phyloP scores from a whole-genome alignment of 2,797 vertebrate genomes.

The Melanogrammus aeglefinus region DNA sequence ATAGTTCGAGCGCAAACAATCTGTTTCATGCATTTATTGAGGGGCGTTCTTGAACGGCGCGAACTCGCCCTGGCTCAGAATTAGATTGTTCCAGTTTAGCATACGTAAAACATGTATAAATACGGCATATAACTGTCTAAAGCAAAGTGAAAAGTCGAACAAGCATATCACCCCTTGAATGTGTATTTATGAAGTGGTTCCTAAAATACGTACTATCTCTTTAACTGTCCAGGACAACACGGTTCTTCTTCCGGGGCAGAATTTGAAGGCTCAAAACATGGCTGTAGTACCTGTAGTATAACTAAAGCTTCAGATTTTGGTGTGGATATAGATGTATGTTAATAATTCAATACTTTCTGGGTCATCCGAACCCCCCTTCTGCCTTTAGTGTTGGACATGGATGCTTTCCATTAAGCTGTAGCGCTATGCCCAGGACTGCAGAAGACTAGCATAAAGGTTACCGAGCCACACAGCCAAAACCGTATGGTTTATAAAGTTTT shows the following conservation, averaged over 20 bases:
- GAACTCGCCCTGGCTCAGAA: no score
- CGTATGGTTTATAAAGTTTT: no score
- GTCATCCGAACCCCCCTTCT: background rate
- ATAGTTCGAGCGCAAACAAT: no score
- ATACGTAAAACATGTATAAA: no score
- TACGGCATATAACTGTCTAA: no score
- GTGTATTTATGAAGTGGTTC: background rate
- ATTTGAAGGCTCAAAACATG: background rate
- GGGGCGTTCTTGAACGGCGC: no score
- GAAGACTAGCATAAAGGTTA: background rate
- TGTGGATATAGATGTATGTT: background rate
- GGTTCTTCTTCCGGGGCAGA: slow-evolving; percentile 48
- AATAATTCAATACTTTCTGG: background rate
- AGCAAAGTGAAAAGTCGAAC: no score
- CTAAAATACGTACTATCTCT: slow-evolving; percentile 18
- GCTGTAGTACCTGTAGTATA: background rate
- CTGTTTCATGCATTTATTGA: no score
- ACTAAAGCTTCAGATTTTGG: background rate
- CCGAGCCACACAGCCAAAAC: no score
- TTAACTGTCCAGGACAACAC: slow-evolving; percentile 41
- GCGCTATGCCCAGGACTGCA: background rate
- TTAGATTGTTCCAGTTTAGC: no score
- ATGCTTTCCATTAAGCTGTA: background rate
- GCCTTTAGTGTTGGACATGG: background rate
- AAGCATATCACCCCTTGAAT: no score